A percentile compares a stretch with the other conserved stretches of the same genome.
Conservation (phyloP, 2,888 invertebrate genomes). For the Nomada flava region DNA sequence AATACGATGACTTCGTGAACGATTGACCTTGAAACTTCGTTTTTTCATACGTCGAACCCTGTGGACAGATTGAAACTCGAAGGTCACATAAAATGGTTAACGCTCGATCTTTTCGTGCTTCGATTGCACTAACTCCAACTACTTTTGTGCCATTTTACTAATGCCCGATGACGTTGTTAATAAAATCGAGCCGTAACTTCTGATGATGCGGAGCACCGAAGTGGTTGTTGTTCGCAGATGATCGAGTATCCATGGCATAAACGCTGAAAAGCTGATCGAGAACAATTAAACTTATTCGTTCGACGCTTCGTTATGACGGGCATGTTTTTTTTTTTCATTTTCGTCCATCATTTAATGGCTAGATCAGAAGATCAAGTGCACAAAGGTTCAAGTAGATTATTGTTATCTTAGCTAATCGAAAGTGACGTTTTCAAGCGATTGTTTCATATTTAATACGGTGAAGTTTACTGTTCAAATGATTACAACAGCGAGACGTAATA, state of each 20-base stretch:
- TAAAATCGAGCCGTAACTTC: background rate
- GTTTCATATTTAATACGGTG: too few relatives aligned
- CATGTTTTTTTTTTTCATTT: background rate
- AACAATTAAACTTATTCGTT: too few relatives aligned
- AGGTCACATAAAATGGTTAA: constrained; percentile 11
- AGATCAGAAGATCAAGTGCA: background rate
- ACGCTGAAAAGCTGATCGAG: background rate
- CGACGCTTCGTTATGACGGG: too few relatives aligned
- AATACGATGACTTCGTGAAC: background rate
- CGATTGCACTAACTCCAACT: background rate
- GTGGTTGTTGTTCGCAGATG: background rate
- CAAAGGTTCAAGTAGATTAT: background rate
- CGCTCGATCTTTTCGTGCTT: background rate
- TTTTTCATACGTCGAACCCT: background rate
- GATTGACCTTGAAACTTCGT: constrained; percentile 10
- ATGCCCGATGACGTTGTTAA: background rate
- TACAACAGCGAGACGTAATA: constrained; percentile 1
- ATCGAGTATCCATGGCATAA: background rate
- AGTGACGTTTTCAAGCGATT: too few relatives aligned
- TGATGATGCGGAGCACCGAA: background rate
- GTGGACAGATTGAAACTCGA: background rate
- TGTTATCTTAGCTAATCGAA: background rate
- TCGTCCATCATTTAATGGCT: background rate
- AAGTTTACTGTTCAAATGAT: background rate
- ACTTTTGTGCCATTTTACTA: background rate